Percentiles rank a stretch among this genome's conserved stretches.
Conservation (phyloP, 2,888 invertebrate genomes). For the Drosophila neonasuta region DNA sequence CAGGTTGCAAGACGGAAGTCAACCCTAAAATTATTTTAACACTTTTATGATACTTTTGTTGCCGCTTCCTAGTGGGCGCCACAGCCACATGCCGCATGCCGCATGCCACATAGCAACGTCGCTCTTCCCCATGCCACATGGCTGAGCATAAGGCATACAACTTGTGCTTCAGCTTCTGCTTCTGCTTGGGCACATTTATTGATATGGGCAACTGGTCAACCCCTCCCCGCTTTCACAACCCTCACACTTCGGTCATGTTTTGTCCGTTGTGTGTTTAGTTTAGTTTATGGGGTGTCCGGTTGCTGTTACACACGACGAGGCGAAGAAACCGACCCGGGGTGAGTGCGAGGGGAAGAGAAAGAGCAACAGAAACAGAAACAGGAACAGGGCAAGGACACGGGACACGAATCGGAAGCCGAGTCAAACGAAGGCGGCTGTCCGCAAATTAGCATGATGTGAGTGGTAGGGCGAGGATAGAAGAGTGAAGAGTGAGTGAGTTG, state of each 20-base stretch:
- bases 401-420: conserved; percentile 63
- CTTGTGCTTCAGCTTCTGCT: conserved; percentile 41
- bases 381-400: neutral
- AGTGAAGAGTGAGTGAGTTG: conserved; percentile 8
- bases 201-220: conserved; percentile 42
- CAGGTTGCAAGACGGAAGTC: conserved; percentile 62
- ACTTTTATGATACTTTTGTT: conserved; percentile 67
- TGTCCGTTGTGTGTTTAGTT: conserved; percentile 42
- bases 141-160: conserved; percentile 53
- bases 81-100: conserved; percentile 18
- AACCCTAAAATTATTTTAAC: conserved; percentile 74
- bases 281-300: conserved; percentile 78
- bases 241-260: neutral
- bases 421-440: conserved; percentile 76
- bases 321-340: conserved; percentile 3
- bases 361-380: conserved; percentile 1
- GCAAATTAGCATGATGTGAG: conserved; percentile 75
- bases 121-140: conserved; percentile 38
- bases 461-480: neutral
- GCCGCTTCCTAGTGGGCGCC: conserved; percentile 42
- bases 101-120: neutral
- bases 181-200: conserved; percentile 51
- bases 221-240: neutral
- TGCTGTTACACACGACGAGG: conserved; percentile 51
- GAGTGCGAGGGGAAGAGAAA: neutral